phyloP scores from a whole-genome alignment of 1,140 invertebrate species.

The Drosophila kikkawai region DNA sequence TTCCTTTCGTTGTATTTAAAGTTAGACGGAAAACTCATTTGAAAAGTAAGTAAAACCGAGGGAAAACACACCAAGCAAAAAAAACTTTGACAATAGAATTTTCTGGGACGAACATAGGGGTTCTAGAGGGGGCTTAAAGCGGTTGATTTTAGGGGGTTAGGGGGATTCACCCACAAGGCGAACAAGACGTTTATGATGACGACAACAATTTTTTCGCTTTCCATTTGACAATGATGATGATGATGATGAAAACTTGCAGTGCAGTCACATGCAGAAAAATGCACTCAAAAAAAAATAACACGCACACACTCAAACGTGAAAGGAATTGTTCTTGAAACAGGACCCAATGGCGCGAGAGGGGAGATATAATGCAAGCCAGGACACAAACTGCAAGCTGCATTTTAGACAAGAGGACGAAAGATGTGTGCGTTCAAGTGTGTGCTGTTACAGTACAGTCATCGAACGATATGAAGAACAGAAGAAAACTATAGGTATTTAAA shows the following conservation, averaged over 20 bases:
- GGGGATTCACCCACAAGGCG: slow-evolving; percentile 1
- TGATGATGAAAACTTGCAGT: slow-evolving; percentile 38
- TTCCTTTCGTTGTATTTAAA: slow-evolving; percentile 9
- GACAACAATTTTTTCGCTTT: slow-evolving; percentile 42
- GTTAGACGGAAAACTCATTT: slow-evolving; percentile 25
- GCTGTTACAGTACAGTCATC: background rate
- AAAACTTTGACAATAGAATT: slow-evolving; percentile 33
- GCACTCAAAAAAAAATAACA: slow-evolving; percentile 13
- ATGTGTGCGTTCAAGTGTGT: slow-evolving; percentile 47
- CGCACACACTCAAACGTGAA: slow-evolving; percentile 32
- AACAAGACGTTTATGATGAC: slow-evolving; percentile 51
- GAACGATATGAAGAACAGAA: background rate
- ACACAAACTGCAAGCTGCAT: slow-evolving; percentile 58
- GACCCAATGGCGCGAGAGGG: slow-evolving; percentile 30
- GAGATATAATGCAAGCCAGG: slow-evolving; percentile 28
- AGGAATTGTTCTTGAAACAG: slow-evolving; percentile 47
- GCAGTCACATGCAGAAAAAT: slow-evolving; percentile 42
- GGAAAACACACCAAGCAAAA: slow-evolving; percentile 7
- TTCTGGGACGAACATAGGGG: background rate
- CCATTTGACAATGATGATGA: slow-evolving; percentile 24
- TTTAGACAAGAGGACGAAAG: slow-evolving; percentile 57
- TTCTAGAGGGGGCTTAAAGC: background rate
- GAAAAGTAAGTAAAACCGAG: slow-evolving; percentile 32
- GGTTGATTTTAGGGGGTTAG: background rate
- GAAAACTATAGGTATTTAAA: background rate